Evolutionary conservation across 2,888 invertebrate species (phyloP).

Genomic region (Lymantria dispar): DNA sequence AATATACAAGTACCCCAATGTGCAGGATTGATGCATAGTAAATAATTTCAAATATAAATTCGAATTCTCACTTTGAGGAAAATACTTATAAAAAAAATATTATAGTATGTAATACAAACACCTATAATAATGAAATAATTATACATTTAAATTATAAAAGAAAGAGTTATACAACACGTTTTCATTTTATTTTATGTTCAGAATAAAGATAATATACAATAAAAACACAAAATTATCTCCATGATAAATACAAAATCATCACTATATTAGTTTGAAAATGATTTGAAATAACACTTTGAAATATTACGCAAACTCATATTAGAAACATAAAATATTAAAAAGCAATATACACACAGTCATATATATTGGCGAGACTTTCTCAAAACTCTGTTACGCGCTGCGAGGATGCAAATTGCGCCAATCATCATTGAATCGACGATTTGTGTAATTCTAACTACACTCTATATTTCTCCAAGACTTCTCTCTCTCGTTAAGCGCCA

Average conservation of each 20-base stretch:
- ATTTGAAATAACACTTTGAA: constrained; percentile 3
- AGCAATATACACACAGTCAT: constrained; percentile 27
- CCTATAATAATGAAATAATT: too few relatives aligned
- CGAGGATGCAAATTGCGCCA: constrained; percentile 31
- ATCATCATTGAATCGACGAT: constrained; percentile 31
- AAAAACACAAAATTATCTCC: background rate
- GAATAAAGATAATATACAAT: background rate
- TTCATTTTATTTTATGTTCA: background rate
- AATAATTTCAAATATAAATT: too few relatives aligned
- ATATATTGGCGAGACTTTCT: constrained; percentile 27
- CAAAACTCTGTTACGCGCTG: constrained; percentile 13
- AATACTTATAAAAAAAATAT: too few relatives aligned
- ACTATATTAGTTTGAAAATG: background rate
- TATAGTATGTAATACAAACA: too few relatives aligned
- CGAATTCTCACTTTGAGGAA: too few relatives aligned
- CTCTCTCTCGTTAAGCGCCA: constrained; percentile 15
- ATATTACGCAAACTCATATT: constrained; percentile 20
- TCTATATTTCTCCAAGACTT: constrained; percentile 28
- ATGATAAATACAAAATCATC: background rate
- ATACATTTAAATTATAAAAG: too few relatives aligned
- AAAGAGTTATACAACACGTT: background rate
- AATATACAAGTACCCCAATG: too few relatives aligned
- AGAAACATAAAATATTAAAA: constrained; percentile 7
- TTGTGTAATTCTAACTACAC: constrained; percentile 8
- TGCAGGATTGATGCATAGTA: too few relatives aligned